Evolutionary conservation across 2,797 vertebrate species (phyloP).

Genomic region (Liparis tanakae): DNA sequence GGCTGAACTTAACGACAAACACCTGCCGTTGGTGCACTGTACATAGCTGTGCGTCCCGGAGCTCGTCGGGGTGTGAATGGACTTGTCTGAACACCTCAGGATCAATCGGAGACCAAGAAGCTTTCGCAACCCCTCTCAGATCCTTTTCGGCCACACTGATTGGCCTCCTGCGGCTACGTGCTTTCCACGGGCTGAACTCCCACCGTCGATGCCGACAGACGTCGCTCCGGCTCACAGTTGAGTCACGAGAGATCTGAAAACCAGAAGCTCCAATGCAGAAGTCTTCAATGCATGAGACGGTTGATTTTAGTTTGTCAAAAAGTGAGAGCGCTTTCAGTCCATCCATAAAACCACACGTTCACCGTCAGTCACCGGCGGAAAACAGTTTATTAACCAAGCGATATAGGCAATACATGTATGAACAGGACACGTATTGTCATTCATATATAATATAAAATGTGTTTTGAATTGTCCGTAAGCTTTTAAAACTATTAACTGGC

Average conservation of each 20-base stretch:
- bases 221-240: constrained; percentile 46
- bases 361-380: constrained; percentile 12
- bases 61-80: constrained; percentile 60
- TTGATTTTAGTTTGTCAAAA: constrained; percentile 26
- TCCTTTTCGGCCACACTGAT: constrained; percentile 50
- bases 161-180: constrained; percentile 48
- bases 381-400: constrained; percentile 25
- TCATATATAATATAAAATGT: constrained; percentile 10
- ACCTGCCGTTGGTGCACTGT: constrained; percentile 73
- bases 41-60: constrained; percentile 66
- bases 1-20: constrained; percentile 54
- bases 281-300: constrained; percentile 46
- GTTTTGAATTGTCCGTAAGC: constrained; percentile 1
- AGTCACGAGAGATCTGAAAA: constrained; percentile 50
- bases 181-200: constrained; percentile 47
- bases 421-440: constrained; percentile 6
- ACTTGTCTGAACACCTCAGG: constrained; percentile 66
- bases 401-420: constrained; percentile 33
- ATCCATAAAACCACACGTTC: constrained; percentile 16
- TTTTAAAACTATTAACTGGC: constrained; percentile 1
- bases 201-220: constrained; percentile 33
- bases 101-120: constrained; percentile 63
- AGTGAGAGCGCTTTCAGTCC: constrained; percentile 31
- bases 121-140: constrained; percentile 43
- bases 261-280: constrained; percentile 23